Base-by-base conservation (phyloP, 2,797 vertebrate genomes). In the Chiloscyllium punctatum region DNA sequence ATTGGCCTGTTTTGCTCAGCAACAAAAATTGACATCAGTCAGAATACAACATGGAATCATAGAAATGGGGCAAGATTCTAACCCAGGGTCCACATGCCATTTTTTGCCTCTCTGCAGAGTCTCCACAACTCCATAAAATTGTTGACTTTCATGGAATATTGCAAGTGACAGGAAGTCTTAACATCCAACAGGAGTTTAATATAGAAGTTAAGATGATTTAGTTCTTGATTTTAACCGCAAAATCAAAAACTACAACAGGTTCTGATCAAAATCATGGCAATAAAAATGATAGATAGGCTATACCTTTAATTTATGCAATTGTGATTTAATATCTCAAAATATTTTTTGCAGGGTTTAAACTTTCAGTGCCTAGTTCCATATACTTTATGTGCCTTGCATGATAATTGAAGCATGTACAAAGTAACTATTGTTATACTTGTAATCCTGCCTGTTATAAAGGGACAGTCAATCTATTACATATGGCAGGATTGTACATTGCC, bases 331-430 rank as follows among this genome's bases (percentile, higher is more conserved):
- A 48, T 77, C 48, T 21, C 74, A 33, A 53, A 77, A 25, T n/a
- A 33, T 77, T 95, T 53, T 11, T n/a, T n/a, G 30, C 94, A 72
- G n/a, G 30, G 94, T 74, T 48, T 74, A 74, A 74, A 33, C 69
- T 74, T 94, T 74, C 48, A 74, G 30, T 53, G 69, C 16, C 71
- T 33, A 51, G 79, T 66, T 95, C 72, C 57, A 90, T 68, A 27
- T 42, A 53, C 95, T 82, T n/a, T 88, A 69, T 53, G 96, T 96
- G 94, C 88, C 88, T 95, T 95, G 96, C 96, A 96, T 96, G 96
- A 95, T 95, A 96, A 97, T 96, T 95, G 87, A 82, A 96, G 72
- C 25, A 3, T 53, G 94, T 23, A 97, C 84, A 97, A 95, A 94
- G 71, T 42, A 96, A 94, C 3, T 57, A 96, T 96, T 96, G 96